Percentiles rank a stretch among this genome's conserved stretches.
phyloP scores from a whole-genome alignment of 2,888 invertebrate genomes.

The Timema cristinae region DNA sequence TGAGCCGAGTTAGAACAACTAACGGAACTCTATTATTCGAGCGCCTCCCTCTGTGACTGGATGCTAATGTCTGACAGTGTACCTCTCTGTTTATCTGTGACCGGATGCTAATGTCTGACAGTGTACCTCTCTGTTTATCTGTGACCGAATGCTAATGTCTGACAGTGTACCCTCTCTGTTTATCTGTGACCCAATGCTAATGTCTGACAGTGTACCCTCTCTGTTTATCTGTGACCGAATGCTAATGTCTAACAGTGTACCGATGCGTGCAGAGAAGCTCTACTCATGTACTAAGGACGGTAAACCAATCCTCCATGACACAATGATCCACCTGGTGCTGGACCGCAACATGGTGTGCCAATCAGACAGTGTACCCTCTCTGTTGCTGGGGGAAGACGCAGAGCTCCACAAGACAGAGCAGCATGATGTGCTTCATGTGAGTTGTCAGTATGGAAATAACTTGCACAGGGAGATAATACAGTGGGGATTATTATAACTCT shows the following conservation, averaged over 20 bases:
- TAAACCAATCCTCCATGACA: slow-evolving; percentile 86
- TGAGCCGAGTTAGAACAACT: too few species aligned
- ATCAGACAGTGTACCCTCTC: slow-evolving; percentile 42
- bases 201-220: slow-evolving; percentile 41
- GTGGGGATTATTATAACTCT: too few species aligned
- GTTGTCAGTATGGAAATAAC: not conserved
- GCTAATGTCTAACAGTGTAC: slow-evolving; percentile 33
- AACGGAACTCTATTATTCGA: too few species aligned
- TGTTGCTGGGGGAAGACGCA: slow-evolving; percentile 40
- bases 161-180: slow-evolving; percentile 42
- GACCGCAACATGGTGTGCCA: slow-evolving; percentile 45
- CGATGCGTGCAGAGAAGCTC: slow-evolving; percentile 60
- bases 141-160: too few species aligned
- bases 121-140: slow-evolving; percentile 41
- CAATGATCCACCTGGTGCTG: slow-evolving; percentile 69
- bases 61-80: slow-evolving; percentile 26
- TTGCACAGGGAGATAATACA: too few species aligned
- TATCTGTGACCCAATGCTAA: too few species aligned
- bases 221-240: too few species aligned
- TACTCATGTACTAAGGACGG: slow-evolving; percentile 71
- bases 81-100: slow-evolving; percentile 39
- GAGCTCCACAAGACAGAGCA: slow-evolving; percentile 29
- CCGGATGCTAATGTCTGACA: not conserved
- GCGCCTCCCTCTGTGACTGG: too few species aligned
- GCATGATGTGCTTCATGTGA: slow-evolving; percentile 31